These are phyloP conservation scores for Syngnathus acus DNA, from an alignment of 2,797 vertebrate species.

Conservation along the genomic window DNA sequence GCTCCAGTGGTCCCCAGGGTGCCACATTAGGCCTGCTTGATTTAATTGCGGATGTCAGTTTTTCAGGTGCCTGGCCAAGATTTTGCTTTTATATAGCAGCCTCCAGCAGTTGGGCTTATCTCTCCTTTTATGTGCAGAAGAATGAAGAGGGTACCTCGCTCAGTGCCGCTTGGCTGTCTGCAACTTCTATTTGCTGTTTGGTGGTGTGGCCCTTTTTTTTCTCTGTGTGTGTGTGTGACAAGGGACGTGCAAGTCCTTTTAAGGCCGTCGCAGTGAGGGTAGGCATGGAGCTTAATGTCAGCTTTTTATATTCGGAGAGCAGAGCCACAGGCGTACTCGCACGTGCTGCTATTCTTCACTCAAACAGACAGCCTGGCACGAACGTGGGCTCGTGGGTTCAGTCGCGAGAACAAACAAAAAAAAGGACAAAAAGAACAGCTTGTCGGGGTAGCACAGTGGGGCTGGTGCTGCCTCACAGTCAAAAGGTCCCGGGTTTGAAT, in stretches of 20 bases:
- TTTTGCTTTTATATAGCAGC: conserved; percentile 43
- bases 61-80: conserved; percentile 42
- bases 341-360: neutral
- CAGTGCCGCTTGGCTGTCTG: neutral
- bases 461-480: neutral
- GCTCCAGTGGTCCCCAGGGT: conserved; percentile 23
- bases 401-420: conserved; percentile 14
- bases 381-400: conserved; percentile 11
- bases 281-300: conserved; percentile 32
- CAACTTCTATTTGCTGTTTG: conserved; percentile 5
- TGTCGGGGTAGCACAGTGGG: neutral
- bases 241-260: conserved; percentile 18
- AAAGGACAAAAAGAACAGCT: neutral
- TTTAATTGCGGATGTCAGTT: conserved; percentile 64
- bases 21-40: conserved; percentile 32
- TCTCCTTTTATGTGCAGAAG: conserved; percentile 26
- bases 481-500: neutral
- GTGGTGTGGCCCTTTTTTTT: conserved; percentile 21
- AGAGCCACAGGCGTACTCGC: conserved; percentile 14
- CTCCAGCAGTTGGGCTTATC: conserved; percentile 26
- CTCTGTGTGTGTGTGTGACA: conserved; percentile 14
- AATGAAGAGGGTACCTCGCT: conserved; percentile 8
- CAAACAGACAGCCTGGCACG: neutral
- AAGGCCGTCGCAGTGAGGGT: conserved; percentile 21
- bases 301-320: conserved; percentile 27